Conservation (phyloP, 2,888 invertebrate genomes). For the Caenorhabditis sp. region DNA sequence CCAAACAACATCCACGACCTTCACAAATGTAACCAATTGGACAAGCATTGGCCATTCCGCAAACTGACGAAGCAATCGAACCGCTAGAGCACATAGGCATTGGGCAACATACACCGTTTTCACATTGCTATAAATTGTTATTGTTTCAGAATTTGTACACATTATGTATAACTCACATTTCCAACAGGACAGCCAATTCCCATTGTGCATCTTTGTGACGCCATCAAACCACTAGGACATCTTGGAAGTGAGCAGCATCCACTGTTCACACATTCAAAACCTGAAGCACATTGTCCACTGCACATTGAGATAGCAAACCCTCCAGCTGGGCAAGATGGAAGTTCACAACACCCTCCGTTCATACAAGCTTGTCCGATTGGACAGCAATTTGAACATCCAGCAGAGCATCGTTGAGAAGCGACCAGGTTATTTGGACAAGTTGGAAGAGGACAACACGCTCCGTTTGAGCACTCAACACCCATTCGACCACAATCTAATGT, state of each 20-base stretch:
- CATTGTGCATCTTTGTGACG: constrained; percentile 58
- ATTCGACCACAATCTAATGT: constrained; percentile 58
- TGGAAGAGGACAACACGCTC: constrained; percentile 63
- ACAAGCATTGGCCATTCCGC: constrained; percentile 65
- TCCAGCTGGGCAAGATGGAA: constrained; percentile 58
- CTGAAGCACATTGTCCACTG: constrained; percentile 48
- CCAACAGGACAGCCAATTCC: constrained; percentile 57
- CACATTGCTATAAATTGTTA: constrained; percentile 56
- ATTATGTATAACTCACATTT: constrained; percentile 34
- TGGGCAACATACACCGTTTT: constrained; percentile 66
- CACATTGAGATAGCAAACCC: constrained; percentile 47
- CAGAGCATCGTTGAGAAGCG: constrained; percentile 44
- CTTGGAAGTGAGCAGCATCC: constrained; percentile 65
- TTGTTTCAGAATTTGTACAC: background rate
- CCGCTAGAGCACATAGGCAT: constrained; percentile 63
- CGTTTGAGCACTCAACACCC: constrained; percentile 61
- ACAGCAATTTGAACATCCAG: constrained; percentile 50
- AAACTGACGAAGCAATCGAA: constrained; percentile 59
- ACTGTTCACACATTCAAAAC: constrained; percentile 59
- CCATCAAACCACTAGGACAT: constrained; percentile 61
- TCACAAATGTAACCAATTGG: constrained; percentile 67
- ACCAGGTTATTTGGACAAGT: constrained; percentile 52
- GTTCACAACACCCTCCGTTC: constrained; percentile 62
- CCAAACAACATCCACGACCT: constrained; percentile 68
- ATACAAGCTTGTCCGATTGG: constrained; percentile 48